Evolutionary conservation across 2,113 vertebrate genomes (phyloP).

Genomic region (Petromus typicus): DNA sequence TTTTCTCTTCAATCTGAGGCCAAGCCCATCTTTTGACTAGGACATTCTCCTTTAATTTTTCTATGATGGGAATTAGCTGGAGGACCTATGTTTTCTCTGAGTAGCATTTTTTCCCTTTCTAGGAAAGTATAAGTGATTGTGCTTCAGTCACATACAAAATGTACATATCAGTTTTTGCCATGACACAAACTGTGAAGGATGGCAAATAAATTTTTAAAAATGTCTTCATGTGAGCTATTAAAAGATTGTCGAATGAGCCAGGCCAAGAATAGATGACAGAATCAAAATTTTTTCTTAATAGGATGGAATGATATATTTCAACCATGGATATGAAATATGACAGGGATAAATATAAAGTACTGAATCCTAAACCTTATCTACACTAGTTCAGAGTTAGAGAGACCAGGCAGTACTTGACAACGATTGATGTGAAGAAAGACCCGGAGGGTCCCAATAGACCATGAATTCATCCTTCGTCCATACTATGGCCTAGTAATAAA

Average conservation of each 20-base stretch:
- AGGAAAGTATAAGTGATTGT: neutral
- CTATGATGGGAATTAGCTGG: neutral
- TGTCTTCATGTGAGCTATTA: slow-evolving; percentile 36
- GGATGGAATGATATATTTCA: slow-evolving; percentile 53
- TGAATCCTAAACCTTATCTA: slow-evolving; percentile 18
- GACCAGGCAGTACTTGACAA: neutral
- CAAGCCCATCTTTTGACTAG: neutral
- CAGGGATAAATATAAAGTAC: slow-evolving; percentile 18
- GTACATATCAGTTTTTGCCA: neutral
- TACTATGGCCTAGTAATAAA: neutral
- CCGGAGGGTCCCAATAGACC: neutral
- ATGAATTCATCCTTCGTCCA: neutral
- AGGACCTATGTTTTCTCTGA: neutral
- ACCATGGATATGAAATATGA: slow-evolving; percentile 17
- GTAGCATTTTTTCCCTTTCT: neutral
- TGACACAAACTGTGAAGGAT: slow-evolving; percentile 37
- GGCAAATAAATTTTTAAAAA: slow-evolving; percentile 47
- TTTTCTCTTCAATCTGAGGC: neutral
- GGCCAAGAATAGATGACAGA: slow-evolving; percentile 49
- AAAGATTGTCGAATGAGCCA: neutral
- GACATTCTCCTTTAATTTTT: neutral
- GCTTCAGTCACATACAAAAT: neutral
- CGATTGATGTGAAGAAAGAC: neutral
- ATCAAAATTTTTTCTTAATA: slow-evolving; percentile 63
- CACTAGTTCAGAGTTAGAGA: neutral